Conservation (phyloP, 2,113 vertebrate species). For the Heterotis niloticus region DNA sequence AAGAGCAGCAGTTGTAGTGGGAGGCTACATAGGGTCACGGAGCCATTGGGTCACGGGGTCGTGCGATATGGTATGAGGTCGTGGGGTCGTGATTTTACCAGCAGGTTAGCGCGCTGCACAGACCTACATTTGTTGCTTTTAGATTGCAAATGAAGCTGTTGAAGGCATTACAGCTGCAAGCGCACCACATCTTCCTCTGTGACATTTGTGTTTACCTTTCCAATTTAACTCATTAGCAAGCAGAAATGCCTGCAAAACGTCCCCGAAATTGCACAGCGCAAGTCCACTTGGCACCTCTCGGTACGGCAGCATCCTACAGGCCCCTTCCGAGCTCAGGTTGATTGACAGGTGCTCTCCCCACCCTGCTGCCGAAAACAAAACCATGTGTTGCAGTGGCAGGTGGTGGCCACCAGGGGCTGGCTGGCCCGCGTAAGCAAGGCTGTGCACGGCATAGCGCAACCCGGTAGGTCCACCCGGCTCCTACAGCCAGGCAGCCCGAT, state of each 20-base stretch:
- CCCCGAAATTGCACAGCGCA: too few species aligned
- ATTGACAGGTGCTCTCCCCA: not conserved
- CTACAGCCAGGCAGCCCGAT: constrained; percentile 58
- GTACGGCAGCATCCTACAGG: not conserved
- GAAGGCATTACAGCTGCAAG: not conserved
- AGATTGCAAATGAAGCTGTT: constrained; percentile 2
- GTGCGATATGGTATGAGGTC: too few species aligned
- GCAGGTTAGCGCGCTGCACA: not conserved
- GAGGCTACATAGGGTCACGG: too few species aligned
- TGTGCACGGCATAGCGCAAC: not conserved
- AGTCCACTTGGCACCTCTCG: not conserved
- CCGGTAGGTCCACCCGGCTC: constrained; percentile 61
- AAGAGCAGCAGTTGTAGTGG: not conserved
- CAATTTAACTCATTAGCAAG: not conserved
- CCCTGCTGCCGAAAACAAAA: not conserved
- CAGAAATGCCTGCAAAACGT: not conserved
- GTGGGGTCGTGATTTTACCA: not conserved
- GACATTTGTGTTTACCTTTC: too few species aligned
- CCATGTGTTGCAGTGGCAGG: constrained; percentile 47
- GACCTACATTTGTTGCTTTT: not conserved
- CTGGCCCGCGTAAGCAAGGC: constrained; percentile 32
- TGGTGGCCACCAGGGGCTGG: constrained; percentile 58
- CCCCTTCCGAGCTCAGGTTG: not conserved
- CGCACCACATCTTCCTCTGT: not conserved
- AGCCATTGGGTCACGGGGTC: not conserved